Evolutionary conservation across 1,140 invertebrate genomes (phyloP).

Genomic region (Cyphomyrmex costatus): DNA sequence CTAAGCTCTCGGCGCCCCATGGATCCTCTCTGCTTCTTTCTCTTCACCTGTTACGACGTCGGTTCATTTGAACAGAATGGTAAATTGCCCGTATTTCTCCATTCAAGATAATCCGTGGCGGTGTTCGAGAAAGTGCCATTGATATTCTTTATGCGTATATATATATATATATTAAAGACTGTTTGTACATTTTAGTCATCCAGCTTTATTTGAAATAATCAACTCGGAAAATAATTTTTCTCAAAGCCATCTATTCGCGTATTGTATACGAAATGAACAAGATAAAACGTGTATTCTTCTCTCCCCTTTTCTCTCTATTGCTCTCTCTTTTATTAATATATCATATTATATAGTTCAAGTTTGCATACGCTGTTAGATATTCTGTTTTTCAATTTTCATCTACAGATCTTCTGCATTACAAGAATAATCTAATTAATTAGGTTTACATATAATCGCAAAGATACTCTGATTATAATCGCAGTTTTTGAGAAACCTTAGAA

Average conservation of each 20-base stretch:
- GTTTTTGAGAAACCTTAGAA: not conserved
- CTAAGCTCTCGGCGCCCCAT: conserved; percentile 20
- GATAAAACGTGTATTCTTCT: not conserved
- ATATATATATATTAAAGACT: conserved; percentile 7
- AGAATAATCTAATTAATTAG: not conserved
- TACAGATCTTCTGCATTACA: not conserved
- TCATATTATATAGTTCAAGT: too few relatives aligned
- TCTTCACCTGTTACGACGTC: conserved; percentile 69
- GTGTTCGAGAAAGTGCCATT: conserved; percentile 83
- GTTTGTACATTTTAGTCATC: not conserved
- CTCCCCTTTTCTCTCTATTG: not conserved
- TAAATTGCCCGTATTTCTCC: conserved; percentile 74
- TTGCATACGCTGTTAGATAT: too few relatives aligned
- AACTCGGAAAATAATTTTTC: not conserved
- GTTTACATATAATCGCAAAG: not conserved
- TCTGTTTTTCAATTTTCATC: too few relatives aligned
- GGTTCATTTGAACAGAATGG: conserved; percentile 54
- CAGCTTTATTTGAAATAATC: conserved; percentile 19
- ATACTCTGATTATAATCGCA: conserved; percentile 77
- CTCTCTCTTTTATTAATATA: not conserved
- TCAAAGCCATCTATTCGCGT: not conserved
- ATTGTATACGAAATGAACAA: not conserved
- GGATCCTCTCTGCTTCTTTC: conserved; percentile 11
- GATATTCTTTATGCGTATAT: conserved; percentile 73
- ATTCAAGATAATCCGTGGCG: conserved; percentile 70